Evolutionary conservation across 2,797 vertebrate species (phyloP), one percentile per base, ranked within the genome.

Genomic region (Alectoris magna): DNA sequence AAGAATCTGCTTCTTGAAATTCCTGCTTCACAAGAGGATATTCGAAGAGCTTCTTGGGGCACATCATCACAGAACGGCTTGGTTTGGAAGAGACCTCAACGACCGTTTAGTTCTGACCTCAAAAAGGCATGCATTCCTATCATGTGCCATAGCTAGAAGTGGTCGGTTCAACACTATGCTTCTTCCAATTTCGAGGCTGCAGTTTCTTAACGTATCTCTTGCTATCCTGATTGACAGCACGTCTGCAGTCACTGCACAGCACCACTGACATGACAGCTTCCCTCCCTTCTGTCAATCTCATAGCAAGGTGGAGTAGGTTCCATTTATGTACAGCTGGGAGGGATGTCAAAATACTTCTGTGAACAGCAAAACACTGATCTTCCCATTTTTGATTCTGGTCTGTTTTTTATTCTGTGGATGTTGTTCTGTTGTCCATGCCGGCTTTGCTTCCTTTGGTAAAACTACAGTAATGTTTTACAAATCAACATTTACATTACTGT

Each of bases 321-420:
- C 38, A n/a, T 70, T 82, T 91, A n/a, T 70, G 79, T 91, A n/a
- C 74, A 87, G 46, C 39, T 68, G 71, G 44, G 49, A 43, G 2
- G 23, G 53, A 74, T 64, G 67, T 55, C 75, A 83, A 22, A 74
- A 41, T 87, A 68, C 84, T 67, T 49, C 78, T 64, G 22, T 70
- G 60, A 95, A 64, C 34, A 41, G 88, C 63, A 67, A 90, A 95
- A 72, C 39, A 36, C 9, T 41, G 16, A 5, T 92, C 87, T 93
- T 44, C 60, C 48, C 34, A 55, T 90, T 72, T 53, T 31, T 84
- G 24, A 41, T 9, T 7, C 24, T 14, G 43, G 39, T 55, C 34
- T 73, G 36, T 51, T 13, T 93, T 88, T 79, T 9, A 29, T 41
- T 83, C 63, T 38, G 36, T 39, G n/a, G n/a, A 22, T 75, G 55